Base-by-base conservation (phyloP, 2,888 invertebrate genomes). In the Drosophila rellima region DNA sequence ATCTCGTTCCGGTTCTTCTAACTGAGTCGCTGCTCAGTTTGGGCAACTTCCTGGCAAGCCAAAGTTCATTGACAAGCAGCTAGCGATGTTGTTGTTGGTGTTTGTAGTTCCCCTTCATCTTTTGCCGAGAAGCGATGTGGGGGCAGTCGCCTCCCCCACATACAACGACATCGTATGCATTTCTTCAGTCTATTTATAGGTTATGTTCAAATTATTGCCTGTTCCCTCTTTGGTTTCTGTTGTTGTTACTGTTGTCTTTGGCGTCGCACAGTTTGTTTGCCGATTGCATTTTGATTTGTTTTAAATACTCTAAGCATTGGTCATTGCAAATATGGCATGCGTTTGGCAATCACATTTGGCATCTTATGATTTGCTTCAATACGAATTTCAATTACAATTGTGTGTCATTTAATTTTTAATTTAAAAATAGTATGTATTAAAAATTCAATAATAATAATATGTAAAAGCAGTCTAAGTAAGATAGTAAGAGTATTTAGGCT, bases 51-150 rank as follows among this genome's bases (percentile, higher is more conserved):
- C 37, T 42, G 39, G 13, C 45, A 37, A 47, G 48, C 39, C 29
- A 62, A 65, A 82, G 78, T 75, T 82, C 85, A 84, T 63, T 81
- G 70, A 70, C 80, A 76, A 72, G 29, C 33, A 54, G 60, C 47
- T 35, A 44, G 60, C 42, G 42, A 23, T 39, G 15, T 20, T 17
- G 18, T 23, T 33, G 31, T 44, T 23, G 40, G 11, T 26, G 13
- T 56, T 56, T 39, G 29, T 29, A 37, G 5, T 2, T 37, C 13
- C 13, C 5, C 33, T 33, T 13, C 13, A 5, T 39, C 11, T 39
- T 39, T 18, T 52, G 17, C n/a, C 39, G 20, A 40, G 31, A 55
- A 40, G 56, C 17, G 51, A 13, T 48, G 55, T 10, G 29, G 20
- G 15, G 15, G 37, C 31, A 15, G 67, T 52, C 29, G 51, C 40